These are phyloP conservation scores for Dastarcus helophoroides DNA, from an alignment of 2,888 invertebrate genomes.

Conservation along the genomic window DNA sequence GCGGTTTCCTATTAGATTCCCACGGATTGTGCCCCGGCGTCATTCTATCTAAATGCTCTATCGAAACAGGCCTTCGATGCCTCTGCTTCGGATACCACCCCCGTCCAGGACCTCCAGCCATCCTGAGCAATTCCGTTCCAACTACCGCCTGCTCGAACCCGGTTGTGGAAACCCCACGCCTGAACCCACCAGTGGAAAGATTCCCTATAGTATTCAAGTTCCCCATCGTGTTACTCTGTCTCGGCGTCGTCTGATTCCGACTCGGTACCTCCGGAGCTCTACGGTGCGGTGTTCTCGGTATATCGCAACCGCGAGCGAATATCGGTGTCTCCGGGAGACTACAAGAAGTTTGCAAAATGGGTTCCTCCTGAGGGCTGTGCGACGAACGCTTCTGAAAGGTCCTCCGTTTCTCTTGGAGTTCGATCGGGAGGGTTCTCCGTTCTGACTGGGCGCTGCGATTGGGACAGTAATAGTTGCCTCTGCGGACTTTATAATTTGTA, in stretches of 20 bases:
- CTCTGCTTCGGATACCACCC: constrained; percentile 75
- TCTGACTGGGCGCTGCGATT: constrained; percentile 51
- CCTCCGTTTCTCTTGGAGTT: constrained; percentile 42
- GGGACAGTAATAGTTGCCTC: constrained; percentile 37
- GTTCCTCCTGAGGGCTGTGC: constrained; percentile 48
- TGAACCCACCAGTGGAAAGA: constrained; percentile 26
- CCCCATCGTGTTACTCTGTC: constrained; percentile 50
- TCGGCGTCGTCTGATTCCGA: constrained; percentile 46
- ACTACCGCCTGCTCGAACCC: constrained; percentile 43
- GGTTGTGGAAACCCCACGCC: constrained; percentile 25
- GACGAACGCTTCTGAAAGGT: constrained; percentile 37
- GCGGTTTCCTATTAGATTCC: constrained; percentile 60
- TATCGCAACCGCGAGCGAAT: constrained; percentile 74
- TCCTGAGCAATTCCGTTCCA: constrained; percentile 68
- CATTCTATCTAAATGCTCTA: constrained; percentile 73
- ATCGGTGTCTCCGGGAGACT: constrained; percentile 84
- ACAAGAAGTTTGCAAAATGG: constrained; percentile 67
- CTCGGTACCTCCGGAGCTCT: constrained; percentile 48
- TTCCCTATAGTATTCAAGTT: constrained; percentile 46
- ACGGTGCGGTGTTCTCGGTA: constrained; percentile 70
- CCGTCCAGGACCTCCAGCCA: constrained; percentile 70
- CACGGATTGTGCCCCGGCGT: constrained; percentile 41
- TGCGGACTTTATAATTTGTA: constrained; percentile 48
- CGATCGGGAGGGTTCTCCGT: constrained; percentile 62
- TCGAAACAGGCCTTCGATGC: constrained; percentile 64